Evolutionary conservation across 2,888 invertebrate species (phyloP), one percentile per base, ranked within the genome.

Genomic region (Lutraria lutraria): DNA sequence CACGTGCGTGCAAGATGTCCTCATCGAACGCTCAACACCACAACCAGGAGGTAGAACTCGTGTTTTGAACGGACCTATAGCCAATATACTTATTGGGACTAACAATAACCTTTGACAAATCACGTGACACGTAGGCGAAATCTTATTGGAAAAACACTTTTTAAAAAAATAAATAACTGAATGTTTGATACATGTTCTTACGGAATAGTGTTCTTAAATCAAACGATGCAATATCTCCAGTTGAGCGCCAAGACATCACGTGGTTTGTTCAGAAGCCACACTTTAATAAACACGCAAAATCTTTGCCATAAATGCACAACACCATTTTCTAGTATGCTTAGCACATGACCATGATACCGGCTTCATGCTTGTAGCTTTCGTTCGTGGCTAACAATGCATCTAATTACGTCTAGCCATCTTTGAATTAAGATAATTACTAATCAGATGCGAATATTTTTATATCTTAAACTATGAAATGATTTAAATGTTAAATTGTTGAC

Each of bases 1-100:
- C 85, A 92, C 92, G 54, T 92, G 92, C 89, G 88, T 90, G 29
- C 92, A 91, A 83, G 91, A 92, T 83, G 89, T 91, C 21, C 80
- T 88, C 82, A 31, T 89, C 29, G 90, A 92, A 68, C 91, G 90
- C 82, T 88, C 87, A 81, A 85, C 87, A 86, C 83, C 60, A 31
- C 72, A 52, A 81, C 79, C 88, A 19, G 90, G 89, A 89, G 90
- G 92, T 92, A 91, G 79, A 80, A n/a, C 52, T 52, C 52, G 53
- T 21, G 81, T 53, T 52, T 54, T 81, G 54, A 52, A 81, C 81
- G 81, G 52, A 54, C 54, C 52, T 53, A 52, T 54, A 81, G 81
- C 34, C 31, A 31, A 16, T 60, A 79, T 80, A 85, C 76, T 29
- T 43, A 52, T 79, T 79, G 80, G 79, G 80, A 85, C 85, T 85